Evolutionary conservation across 2,113 vertebrate genomes (phyloP).

Genomic region (Pelusios castaneus): DNA sequence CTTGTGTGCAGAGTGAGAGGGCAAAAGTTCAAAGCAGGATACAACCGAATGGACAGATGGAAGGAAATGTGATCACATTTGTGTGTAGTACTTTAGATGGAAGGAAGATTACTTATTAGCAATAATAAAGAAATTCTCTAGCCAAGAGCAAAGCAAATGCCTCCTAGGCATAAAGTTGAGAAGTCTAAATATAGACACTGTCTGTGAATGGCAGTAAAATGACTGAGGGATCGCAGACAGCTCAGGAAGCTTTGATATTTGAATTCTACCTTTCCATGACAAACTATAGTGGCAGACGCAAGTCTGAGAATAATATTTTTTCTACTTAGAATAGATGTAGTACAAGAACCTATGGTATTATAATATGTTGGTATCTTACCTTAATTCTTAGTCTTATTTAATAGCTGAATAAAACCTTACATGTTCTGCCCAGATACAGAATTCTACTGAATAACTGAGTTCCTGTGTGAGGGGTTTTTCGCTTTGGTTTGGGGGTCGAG

Average conservation of each 20-base stretch:
- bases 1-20: constrained; percentile 44
- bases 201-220: constrained; percentile 2
- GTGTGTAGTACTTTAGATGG: not conserved
- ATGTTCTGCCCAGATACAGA: not conserved
- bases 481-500: too few species aligned
- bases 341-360: not conserved
- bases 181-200: not conserved
- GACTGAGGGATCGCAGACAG: not conserved
- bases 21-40: constrained; percentile 54
- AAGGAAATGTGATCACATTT: constrained; percentile 47
- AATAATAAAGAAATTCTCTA: constrained; percentile 38
- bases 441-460: not conserved
- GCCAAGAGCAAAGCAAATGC: not conserved
- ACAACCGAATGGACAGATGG: not conserved
- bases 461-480: not conserved
- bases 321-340: too few species aligned
- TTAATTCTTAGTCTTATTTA: not conserved
- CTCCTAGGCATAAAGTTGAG: not conserved
- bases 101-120: constrained; percentile 37
- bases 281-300: not conserved
- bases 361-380: not conserved
- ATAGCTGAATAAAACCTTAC: not conserved
- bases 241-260: constrained; percentile 25
- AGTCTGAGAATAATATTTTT: not conserved
- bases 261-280: not conserved